Evolutionary conservation across 1,140 invertebrate species (phyloP).

Genomic region (Aphelenchoides besseyi): DNA sequence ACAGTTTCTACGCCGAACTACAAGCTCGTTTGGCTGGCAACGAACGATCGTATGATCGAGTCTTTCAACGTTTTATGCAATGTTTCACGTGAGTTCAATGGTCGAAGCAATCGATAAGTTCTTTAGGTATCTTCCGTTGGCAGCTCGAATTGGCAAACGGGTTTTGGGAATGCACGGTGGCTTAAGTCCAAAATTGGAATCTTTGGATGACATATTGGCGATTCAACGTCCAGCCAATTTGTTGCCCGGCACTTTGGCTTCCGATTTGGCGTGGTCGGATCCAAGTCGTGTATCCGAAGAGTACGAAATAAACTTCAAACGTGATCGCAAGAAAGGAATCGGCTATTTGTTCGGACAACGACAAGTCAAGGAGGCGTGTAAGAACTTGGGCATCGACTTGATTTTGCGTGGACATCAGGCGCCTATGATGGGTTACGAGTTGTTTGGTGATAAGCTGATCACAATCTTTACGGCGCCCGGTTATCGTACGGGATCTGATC

Average conservation of each 20-base stretch:
- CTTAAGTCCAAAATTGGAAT: conserved; percentile 13
- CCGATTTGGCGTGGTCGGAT: conserved; percentile 28
- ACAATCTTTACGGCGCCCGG: conserved; percentile 24
- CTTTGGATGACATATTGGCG: conserved; percentile 10
- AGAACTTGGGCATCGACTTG: conserved; percentile 13
- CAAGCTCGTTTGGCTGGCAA: conserved; percentile 16
- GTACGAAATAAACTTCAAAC: conserved; percentile 22
- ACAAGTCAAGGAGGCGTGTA: conserved; percentile 11
- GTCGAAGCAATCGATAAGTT: neutral
- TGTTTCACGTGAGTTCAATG: neutral
- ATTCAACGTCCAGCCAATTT: conserved; percentile 18
- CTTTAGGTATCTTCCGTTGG: neutral
- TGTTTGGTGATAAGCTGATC: conserved; percentile 7
- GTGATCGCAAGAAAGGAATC: conserved; percentile 24
- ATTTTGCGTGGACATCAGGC: conserved; percentile 31
- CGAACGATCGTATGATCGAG: conserved; percentile 8
- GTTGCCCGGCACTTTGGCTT: conserved; percentile 2
- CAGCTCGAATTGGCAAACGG: conserved; percentile 14
- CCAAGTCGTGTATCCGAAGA: conserved; percentile 5
- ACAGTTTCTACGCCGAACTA: conserved; percentile 21
- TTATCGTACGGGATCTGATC: conserved; percentile 7
- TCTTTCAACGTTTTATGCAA: conserved; percentile 20
- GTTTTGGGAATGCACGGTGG: conserved; percentile 25
- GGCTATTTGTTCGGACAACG: conserved; percentile 20
- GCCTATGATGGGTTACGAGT: conserved; percentile 25